phyloP scores from a whole-genome alignment of 2,113 vertebrate genomes.

The Connochaetes taurinus region DNA sequence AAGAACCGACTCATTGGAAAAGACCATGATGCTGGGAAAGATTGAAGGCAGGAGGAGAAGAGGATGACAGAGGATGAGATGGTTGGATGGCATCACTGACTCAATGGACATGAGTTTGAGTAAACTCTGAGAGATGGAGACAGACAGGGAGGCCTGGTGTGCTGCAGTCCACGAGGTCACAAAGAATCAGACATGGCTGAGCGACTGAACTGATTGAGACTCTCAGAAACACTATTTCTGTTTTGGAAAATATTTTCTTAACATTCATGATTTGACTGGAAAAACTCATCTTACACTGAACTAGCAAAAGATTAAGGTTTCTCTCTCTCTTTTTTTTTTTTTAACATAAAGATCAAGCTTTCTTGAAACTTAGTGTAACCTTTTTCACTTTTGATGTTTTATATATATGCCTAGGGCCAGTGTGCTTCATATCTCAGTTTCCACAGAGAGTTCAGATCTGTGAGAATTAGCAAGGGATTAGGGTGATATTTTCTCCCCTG shows the following conservation, averaged over 20 bases:
- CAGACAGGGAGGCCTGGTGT: background rate
- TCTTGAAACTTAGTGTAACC: conserved; percentile 68
- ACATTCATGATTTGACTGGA: conserved; percentile 47
- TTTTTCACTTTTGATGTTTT: conserved; percentile 73
- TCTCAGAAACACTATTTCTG: conserved; percentile 58
- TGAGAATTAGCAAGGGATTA: conserved; percentile 71
- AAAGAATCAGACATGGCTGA: background rate
- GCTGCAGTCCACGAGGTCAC: background rate
- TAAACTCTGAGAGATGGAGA: background rate
- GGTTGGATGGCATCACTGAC: background rate
- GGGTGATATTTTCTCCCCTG: conserved; percentile 4
- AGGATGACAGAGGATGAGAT: background rate
- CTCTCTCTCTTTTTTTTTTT: conserved; percentile 47
- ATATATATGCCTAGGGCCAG: conserved; percentile 53
- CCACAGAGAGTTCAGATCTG: conserved; percentile 49
- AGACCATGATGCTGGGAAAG: background rate
- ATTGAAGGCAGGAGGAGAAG: background rate
- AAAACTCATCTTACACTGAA: conserved; percentile 56
- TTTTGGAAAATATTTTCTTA: conserved; percentile 70
- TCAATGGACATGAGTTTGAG: background rate
- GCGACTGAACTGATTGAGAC: background rate
- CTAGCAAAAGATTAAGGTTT: conserved; percentile 62
- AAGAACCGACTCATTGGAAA: background rate
- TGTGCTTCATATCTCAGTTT: conserved; percentile 66
- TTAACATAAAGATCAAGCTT: conserved; percentile 69